These are phyloP conservation scores for Pammene fasciana DNA, from an alignment of 2,888 invertebrate species.

Conservation along the genomic window DNA sequence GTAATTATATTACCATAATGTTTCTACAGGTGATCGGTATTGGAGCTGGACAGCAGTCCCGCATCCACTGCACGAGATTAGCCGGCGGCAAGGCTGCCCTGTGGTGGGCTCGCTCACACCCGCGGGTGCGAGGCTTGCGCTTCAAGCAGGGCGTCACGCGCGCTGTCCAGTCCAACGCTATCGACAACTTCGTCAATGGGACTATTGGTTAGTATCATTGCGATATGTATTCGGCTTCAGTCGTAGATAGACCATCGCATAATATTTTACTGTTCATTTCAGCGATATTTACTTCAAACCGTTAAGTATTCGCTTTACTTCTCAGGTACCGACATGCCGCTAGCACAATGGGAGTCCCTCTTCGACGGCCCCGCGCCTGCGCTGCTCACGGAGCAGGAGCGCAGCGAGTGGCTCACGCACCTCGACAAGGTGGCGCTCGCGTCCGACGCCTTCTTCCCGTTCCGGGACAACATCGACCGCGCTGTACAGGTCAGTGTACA, in stretches of 20 bases:
- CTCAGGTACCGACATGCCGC: slow-evolving; percentile 91
- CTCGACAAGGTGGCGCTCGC: slow-evolving; percentile 92
- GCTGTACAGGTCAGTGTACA: slow-evolving; percentile 89
- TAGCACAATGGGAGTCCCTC: slow-evolving; percentile 88
- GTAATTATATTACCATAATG: too few relatives aligned
- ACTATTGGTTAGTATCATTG: slow-evolving; percentile 86
- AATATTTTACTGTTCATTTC: neutral
- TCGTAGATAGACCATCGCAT: neutral
- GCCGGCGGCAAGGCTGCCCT: slow-evolving; percentile 98
- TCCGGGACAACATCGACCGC: slow-evolving; percentile 97
- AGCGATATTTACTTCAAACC: too few relatives aligned
- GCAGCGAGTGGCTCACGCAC: slow-evolving; percentile 86
- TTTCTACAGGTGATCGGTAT: slow-evolving; percentile 91
- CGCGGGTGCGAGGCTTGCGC: slow-evolving; percentile 89
- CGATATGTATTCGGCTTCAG: neutral
- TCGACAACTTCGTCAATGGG: slow-evolving; percentile 96
- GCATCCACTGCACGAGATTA: slow-evolving; percentile 98
- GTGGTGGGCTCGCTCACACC: slow-evolving; percentile 99
- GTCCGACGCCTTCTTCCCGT: slow-evolving; percentile 99
- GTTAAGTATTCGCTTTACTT: neutral
- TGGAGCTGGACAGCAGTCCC: slow-evolving; percentile 99
- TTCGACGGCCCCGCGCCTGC: slow-evolving; percentile 87
- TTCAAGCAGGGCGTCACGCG: slow-evolving; percentile 94
- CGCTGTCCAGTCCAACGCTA: slow-evolving; percentile 96
- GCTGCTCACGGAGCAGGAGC: slow-evolving; percentile 86